These are phyloP conservation scores for Microplitis mediator DNA, from an alignment of 1,140 invertebrate species.

Conservation along the genomic window DNA sequence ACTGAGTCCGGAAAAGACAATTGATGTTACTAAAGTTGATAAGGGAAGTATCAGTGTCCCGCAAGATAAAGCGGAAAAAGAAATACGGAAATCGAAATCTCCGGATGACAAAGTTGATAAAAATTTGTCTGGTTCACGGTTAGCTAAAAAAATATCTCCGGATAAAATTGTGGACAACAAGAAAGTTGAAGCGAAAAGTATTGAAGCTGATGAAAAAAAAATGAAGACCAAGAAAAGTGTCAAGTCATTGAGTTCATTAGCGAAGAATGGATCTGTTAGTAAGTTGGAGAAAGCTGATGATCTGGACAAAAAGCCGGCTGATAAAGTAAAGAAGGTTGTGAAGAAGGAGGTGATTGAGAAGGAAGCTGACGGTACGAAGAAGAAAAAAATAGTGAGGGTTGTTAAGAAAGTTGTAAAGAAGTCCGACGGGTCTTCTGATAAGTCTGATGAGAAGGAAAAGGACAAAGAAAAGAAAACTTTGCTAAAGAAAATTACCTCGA, in stretches of 20 bases:
- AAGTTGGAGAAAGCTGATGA: constrained; percentile 37
- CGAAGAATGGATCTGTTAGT: constrained; percentile 33
- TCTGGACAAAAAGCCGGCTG: constrained; percentile 36
- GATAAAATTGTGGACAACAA: constrained; percentile 40
- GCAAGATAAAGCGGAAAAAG: constrained; percentile 25
- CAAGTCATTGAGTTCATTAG: constrained; percentile 13
- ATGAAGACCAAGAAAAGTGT: constrained; percentile 38
- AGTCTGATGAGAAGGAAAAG: constrained; percentile 40
- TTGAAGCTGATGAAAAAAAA: constrained; percentile 34
- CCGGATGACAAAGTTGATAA: constrained; percentile 34
- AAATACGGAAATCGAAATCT: constrained; percentile 20
- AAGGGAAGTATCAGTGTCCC: constrained; percentile 26
- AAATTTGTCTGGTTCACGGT: background rate
- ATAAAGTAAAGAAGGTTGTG: constrained; percentile 34
- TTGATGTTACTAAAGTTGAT: constrained; percentile 34
- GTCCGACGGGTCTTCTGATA: constrained; percentile 38
- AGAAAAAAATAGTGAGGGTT: constrained; percentile 50
- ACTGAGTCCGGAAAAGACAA: constrained; percentile 44
- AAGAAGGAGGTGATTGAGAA: constrained; percentile 41
- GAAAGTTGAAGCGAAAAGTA: constrained; percentile 34
- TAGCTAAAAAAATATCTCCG: constrained; percentile 30
- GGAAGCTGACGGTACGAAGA: constrained; percentile 47
- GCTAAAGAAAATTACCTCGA: constrained; percentile 32
- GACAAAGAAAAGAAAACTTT: constrained; percentile 24
- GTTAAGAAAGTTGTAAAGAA: constrained; percentile 54